Percentiles rank a stretch among this genome's conserved stretches.
phyloP scores from a whole-genome alignment of 2,888 invertebrate genomes.

The Agelastica alni region DNA sequence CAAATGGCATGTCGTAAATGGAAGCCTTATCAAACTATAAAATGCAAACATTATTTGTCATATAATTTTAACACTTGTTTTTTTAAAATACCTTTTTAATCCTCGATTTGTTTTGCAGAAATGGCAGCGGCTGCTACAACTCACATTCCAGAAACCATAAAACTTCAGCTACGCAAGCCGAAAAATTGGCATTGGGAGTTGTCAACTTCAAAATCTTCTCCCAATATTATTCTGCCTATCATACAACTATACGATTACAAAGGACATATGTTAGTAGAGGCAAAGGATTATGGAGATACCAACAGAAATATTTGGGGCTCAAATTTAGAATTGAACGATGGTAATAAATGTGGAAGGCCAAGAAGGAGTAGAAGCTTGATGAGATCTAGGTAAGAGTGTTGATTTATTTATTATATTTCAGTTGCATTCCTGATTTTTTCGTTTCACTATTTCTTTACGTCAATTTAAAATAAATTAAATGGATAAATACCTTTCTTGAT shows the following conservation, averaged over 20 bases:
- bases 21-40: too few relatives aligned
- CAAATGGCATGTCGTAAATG: too few relatives aligned
- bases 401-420: too few relatives aligned
- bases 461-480: too few relatives aligned
- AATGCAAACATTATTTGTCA: too few relatives aligned
- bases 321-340: background rate
- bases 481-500: too few relatives aligned
- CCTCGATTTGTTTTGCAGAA: slow-evolving; percentile 3
- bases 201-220: slow-evolving; percentile 66
- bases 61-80: background rate
- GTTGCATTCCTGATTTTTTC: too few relatives aligned
- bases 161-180: slow-evolving; percentile 66
- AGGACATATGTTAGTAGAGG: slow-evolving; percentile 65
- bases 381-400: slow-evolving; percentile 17
- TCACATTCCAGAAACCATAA: slow-evolving; percentile 59
- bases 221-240: slow-evolving; percentile 63
- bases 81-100: too few relatives aligned
- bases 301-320: slow-evolving; percentile 24
- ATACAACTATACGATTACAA: slow-evolving; percentile 68
- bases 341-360: background rate
- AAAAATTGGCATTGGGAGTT: slow-evolving; percentile 68
- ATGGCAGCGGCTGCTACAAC: slow-evolving; percentile 37
- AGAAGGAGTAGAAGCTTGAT: slow-evolving; percentile 3
- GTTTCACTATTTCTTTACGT: too few relatives aligned
- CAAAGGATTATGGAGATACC: slow-evolving; percentile 62